phyloP scores from a whole-genome alignment of 1,140 invertebrate genomes.

The Bombus ignitus region DNA sequence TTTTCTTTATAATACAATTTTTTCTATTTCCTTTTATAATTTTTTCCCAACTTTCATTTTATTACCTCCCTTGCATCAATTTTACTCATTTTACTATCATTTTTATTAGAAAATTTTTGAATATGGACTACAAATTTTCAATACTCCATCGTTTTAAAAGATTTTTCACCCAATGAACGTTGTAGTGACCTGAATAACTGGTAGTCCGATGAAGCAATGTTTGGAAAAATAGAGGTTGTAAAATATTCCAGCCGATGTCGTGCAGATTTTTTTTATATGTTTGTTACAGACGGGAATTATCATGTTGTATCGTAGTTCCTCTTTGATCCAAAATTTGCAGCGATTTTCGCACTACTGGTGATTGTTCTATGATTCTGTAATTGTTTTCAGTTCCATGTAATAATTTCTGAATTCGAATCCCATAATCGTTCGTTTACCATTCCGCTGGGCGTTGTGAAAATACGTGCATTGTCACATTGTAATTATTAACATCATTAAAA shows the following conservation, averaged over 20 bases:
- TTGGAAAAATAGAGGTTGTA: not conserved
- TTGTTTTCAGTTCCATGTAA: not conserved
- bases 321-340: not conserved
- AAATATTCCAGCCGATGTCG: not conserved
- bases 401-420: not conserved
- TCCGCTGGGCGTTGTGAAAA: not conserved
- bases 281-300: not conserved
- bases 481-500: not conserved
- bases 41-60: not conserved
- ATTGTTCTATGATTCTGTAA: not conserved
- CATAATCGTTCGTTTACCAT: not conserved
- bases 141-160: not conserved
- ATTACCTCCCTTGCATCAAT: not conserved
- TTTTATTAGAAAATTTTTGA: not conserved
- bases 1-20: too few relatives aligned
- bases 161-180: not conserved
- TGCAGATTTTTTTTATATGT: not conserved
- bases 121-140: not conserved
- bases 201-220: not conserved
- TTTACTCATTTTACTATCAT: not conserved
- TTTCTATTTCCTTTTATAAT: not conserved
- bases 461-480: not conserved
- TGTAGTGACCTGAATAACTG: not conserved
- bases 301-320: not conserved
- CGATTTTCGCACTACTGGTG: not conserved